Conservation (phyloP, 2,113 vertebrate genomes). For the Ammospiza caudacuta region DNA sequence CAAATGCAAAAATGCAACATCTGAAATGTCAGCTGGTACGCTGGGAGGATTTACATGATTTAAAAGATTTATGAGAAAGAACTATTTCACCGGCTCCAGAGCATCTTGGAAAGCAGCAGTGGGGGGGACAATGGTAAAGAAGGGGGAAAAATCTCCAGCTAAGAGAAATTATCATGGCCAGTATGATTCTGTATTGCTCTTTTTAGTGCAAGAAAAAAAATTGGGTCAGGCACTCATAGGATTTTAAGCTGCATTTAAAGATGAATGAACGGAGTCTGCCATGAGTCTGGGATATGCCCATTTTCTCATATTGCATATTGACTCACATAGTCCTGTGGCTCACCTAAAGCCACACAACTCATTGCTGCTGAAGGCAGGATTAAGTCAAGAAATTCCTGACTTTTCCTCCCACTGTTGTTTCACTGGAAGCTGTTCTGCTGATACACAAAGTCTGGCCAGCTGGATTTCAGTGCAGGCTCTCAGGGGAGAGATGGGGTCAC, state of each 20-base stretch:
- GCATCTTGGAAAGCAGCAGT: constrained; percentile 16
- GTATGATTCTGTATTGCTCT: background rate
- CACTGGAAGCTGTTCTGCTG: background rate
- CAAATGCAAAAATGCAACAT: constrained; percentile 55
- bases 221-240: background rate
- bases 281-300: background rate
- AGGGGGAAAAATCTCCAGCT: background rate
- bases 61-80: constrained; percentile 18
- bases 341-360: background rate
- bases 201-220: background rate
- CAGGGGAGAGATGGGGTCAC: constrained; percentile 6
- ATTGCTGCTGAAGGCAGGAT: background rate
- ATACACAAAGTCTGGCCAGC: background rate
- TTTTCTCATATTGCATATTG: background rate
- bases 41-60: constrained; percentile 15
- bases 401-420: background rate
- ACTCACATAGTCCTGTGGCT: background rate
- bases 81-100: background rate
- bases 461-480: constrained; percentile 2
- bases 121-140: background rate
- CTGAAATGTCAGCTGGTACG: constrained; percentile 49
- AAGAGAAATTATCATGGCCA: background rate
- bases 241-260: background rate
- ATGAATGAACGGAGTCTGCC: background rate
- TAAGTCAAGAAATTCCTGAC: background rate